Base-by-base conservation (phyloP, 2,888 invertebrate species). In the Epirrita christyi region DNA sequence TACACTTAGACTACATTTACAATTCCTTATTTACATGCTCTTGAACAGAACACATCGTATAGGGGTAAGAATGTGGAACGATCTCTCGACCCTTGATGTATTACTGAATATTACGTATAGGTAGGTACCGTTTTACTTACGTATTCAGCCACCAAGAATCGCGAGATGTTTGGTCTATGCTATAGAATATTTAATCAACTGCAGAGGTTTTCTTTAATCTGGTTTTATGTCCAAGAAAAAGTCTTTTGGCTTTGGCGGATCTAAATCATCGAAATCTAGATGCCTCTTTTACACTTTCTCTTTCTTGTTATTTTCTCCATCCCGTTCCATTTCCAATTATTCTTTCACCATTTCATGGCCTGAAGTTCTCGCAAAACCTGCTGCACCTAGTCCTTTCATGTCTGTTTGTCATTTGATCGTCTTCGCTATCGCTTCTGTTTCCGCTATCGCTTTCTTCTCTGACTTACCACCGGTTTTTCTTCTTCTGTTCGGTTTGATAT, bases 101-200 rank as follows among this genome's bases (percentile, higher is more conserved):
- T 80, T 70, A 66, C 72, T 70, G 67, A 64, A 78, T 80, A 80
- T 80, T 73, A 79, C 72, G 67, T 73, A 72, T 66, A 64, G 66
- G 67, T 62, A 66, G 70, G 67, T 71, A 61, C 73, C 71, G 70
- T 75, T n/a, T n/a, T 76, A 80, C 73, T 70, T 72, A 75, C 68
- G 70, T 70, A 71, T 72, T 76, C 66, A 68, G 59, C 64, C 68
- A 64, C 67, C 70, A 66, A 58, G 61, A 61, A 59, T 54, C 60
- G 55, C 44, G 41, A 50, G 59, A 52, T 1, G 45, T 61, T 11
- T 66, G 74, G 71, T 41, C n/a, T 34, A 70, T 68, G 63, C 61
- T 27, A 61, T 14, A 32, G 32, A 9, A 21, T 3, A 21, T 21
- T 21, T 21, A 4, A n/a, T n/a, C n/a, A n/a, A n/a, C n/a, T n/a